A percentile compares a stretch with the other conserved stretches of the same genome.
Conservation (phyloP, 2,113 vertebrate genomes). For the Pachypanchax playfairii region DNA sequence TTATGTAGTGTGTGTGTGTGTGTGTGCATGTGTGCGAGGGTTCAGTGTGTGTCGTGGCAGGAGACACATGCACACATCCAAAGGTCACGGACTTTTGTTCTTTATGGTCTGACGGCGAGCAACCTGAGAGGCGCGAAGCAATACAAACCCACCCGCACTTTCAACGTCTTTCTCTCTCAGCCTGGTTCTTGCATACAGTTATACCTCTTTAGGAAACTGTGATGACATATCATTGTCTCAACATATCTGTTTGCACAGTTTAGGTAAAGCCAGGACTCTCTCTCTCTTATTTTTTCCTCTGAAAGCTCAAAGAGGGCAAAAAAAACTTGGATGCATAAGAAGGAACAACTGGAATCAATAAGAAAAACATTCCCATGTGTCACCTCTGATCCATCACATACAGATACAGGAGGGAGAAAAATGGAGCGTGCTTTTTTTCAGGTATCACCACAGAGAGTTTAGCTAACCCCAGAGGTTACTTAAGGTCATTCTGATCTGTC, state of each 20-base stretch:
- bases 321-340: conserved; percentile 21
- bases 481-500: conserved; percentile 47
- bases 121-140: conserved; percentile 75
- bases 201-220: conserved; percentile 71
- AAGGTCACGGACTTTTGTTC: conserved; percentile 40
- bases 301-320: neutral
- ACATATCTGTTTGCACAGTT: conserved; percentile 51
- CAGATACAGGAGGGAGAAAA: conserved; percentile 26
- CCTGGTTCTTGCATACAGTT: conserved; percentile 63
- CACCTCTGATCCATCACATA: conserved; percentile 26
- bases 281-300: neutral
- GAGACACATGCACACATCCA: conserved; percentile 43
- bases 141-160: conserved; percentile 55
- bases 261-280: conserved; percentile 20
- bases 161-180: conserved; percentile 50
- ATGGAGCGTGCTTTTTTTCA: conserved; percentile 50
- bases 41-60: conserved; percentile 27
- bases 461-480: conserved; percentile 51
- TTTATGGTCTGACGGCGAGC: conserved; percentile 33
- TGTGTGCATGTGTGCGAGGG: conserved; percentile 23
- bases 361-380: conserved; percentile 19
- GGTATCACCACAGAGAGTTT: conserved; percentile 54
- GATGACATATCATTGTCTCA: conserved; percentile 79
- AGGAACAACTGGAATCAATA: conserved; percentile 33
- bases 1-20: conserved; percentile 25